Conservation (phyloP, 2,888 invertebrate species). For the Anorthoa munda region DNA sequence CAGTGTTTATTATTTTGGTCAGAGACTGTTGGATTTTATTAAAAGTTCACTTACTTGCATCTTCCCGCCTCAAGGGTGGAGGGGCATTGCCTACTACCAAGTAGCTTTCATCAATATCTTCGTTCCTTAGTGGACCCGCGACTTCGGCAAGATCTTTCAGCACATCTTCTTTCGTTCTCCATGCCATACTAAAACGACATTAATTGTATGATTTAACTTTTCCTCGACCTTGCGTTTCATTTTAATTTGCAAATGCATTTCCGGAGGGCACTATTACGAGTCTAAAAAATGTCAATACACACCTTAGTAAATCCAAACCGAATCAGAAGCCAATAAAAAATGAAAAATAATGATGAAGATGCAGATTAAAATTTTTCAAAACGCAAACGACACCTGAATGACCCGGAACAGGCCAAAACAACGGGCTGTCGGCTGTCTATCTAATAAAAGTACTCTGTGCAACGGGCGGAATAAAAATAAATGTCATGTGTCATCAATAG, state of each 20-base stretch:
- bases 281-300: not conserved
- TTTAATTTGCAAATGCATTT: not conserved
- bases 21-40: not conserved
- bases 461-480: not conserved
- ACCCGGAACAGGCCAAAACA: not conserved
- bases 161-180: conserved; percentile 78
- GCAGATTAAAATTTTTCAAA: not conserved
- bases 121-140: conserved; percentile 63
- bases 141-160: conserved; percentile 73
- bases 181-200: conserved; percentile 54
- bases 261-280: not conserved
- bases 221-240: not conserved
- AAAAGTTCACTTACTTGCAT: conserved; percentile 68
- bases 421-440: no score
- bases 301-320: not conserved
- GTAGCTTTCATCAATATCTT: conserved; percentile 69
- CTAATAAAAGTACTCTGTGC: no score
- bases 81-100: conserved; percentile 75
- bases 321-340: conserved; percentile 1
- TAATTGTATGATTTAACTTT: not conserved
- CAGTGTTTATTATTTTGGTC: not conserved
- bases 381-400: not conserved
- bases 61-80: conserved; percentile 67
- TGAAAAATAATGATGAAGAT: not conserved
- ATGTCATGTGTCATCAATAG: not conserved